Evolutionary conservation across 2,888 invertebrate species (phyloP).

Genomic region (Cyrtodaria siliqua): DNA sequence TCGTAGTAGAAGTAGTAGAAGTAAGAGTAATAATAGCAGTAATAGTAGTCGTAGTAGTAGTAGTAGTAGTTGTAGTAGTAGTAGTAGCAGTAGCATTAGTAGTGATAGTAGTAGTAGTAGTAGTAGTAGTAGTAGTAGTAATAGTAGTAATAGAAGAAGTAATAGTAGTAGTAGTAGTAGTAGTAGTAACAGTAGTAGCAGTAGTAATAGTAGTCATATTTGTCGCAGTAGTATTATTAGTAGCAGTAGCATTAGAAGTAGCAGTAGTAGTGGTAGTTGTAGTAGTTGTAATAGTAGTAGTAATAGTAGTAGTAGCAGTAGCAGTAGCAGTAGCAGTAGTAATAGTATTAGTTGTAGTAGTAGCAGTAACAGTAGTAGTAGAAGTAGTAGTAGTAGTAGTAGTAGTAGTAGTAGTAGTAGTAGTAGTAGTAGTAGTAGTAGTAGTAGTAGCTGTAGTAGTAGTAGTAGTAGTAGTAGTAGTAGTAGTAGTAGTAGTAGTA

Average conservation of each 20-base stretch:
- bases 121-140: constrained; percentile 23
- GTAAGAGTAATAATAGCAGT: constrained; percentile 52
- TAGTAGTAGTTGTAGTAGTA: constrained; percentile 3
- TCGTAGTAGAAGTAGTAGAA: constrained; percentile 14
- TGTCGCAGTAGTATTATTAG: no score
- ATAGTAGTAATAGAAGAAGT: constrained; percentile 18
- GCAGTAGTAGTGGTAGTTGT: constrained; percentile 24
- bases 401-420: constrained; percentile 32
- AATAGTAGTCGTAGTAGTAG: constrained; percentile 46
- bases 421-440: constrained; percentile 29
- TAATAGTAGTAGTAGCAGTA: constrained; percentile 24
- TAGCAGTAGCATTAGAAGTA: no score
- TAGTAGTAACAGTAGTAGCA: constrained; percentile 21
- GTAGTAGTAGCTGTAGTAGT: constrained; percentile 12
- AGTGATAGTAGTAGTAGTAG: neutral
- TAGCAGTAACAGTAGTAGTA: constrained; percentile 18
- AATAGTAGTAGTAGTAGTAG: constrained; percentile 32
- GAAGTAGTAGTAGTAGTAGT: constrained; percentile 30
- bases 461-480: neutral
- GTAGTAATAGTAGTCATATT: constrained; percentile 22
- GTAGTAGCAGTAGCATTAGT: no score
- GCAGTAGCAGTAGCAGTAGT: constrained; percentile 23
- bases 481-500: constrained; percentile 12
- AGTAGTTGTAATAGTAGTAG: constrained; percentile 22
- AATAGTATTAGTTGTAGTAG: constrained; percentile 4